Conservation (phyloP, 2,888 invertebrate species). For the Ormyrus labotus region DNA sequence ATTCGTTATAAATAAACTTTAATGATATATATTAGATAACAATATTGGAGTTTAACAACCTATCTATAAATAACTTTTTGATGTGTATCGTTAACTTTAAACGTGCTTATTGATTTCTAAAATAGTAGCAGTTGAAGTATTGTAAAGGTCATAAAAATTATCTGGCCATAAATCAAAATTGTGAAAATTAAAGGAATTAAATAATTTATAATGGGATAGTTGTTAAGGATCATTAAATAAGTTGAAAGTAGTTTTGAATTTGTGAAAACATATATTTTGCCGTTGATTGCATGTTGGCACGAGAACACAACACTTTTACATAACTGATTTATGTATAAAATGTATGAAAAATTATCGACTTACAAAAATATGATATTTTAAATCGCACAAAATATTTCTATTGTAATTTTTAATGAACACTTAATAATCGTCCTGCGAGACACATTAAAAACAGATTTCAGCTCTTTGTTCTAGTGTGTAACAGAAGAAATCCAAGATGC, state of each 20-base stretch:
- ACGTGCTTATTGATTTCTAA: too few species aligned
- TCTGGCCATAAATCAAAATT: too few species aligned
- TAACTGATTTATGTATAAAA: conserved; percentile 45
- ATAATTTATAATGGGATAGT: conserved; percentile 13
- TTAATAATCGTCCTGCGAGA: conserved; percentile 18
- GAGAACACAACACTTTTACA: conserved; percentile 39
- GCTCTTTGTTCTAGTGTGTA: not conserved
- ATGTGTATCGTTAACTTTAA: too few species aligned
- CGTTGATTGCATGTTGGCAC: conserved; percentile 41
- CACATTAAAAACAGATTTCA: not conserved
- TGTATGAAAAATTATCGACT: conserved; percentile 48
- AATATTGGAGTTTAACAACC: too few species aligned
- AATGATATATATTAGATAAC: too few species aligned
- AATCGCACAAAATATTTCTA: conserved; percentile 15
- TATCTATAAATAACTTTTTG: too few species aligned
- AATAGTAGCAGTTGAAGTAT: too few species aligned
- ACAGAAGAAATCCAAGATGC: conserved; percentile 22
- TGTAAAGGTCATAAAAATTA: too few species aligned
- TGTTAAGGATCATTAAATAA: conserved; percentile 18
- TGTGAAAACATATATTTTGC: conserved; percentile 54
- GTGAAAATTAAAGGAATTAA: not conserved
- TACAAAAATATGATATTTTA: conserved; percentile 48
- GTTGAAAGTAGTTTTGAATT: conserved; percentile 6
- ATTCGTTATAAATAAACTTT: too few species aligned
- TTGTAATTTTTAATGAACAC: conserved; percentile 15